These are phyloP conservation scores for Pecten maximus DNA, from an alignment of 2,888 invertebrate genomes.

Conservation along the genomic window DNA sequence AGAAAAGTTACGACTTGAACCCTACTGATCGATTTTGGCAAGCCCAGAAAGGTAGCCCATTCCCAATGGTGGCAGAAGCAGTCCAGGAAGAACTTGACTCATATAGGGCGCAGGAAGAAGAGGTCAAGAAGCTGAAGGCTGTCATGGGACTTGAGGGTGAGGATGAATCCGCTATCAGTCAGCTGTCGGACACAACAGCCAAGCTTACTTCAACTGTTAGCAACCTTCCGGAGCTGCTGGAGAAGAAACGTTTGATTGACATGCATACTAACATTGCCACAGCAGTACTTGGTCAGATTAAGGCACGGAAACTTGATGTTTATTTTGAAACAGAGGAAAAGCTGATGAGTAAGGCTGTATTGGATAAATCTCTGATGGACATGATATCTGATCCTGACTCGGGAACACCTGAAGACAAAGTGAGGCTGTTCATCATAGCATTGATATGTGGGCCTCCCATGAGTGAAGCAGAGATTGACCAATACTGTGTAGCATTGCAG, in stretches of 20 bases:
- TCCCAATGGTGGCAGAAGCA: constrained; percentile 94
- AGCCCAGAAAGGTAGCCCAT: constrained; percentile 91
- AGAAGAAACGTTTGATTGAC: constrained; percentile 98
- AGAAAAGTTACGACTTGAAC: constrained; percentile 94
- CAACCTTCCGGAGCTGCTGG: constrained; percentile 97
- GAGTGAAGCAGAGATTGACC: constrained; percentile 91
- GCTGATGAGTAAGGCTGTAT: constrained; percentile 88
- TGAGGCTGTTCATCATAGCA: constrained; percentile 93
- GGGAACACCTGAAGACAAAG: constrained; percentile 95
- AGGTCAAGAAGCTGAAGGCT: constrained; percentile 96
- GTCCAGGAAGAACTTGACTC: constrained; percentile 99
- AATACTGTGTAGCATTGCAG: constrained; percentile 90
- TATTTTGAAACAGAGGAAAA: constrained; percentile 99
- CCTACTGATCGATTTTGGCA: constrained; percentile 95
- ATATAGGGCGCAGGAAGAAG: constrained; percentile 96
- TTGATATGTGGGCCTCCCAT: constrained; percentile 92
- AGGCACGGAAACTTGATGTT: constrained; percentile 94
- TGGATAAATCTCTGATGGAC: constrained; percentile 93
- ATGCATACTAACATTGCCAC: constrained; percentile 99
- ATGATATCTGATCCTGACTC: constrained; percentile 93
- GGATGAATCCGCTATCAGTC: constrained; percentile 88
- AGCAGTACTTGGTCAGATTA: constrained; percentile 84
- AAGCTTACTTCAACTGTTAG: constrained; percentile 95
- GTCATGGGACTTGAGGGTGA: constrained; percentile 97
- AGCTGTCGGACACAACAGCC: constrained; percentile 87